Base-by-base conservation (phyloP, 2,797 vertebrate species). In the Nannoperca australis region DNA sequence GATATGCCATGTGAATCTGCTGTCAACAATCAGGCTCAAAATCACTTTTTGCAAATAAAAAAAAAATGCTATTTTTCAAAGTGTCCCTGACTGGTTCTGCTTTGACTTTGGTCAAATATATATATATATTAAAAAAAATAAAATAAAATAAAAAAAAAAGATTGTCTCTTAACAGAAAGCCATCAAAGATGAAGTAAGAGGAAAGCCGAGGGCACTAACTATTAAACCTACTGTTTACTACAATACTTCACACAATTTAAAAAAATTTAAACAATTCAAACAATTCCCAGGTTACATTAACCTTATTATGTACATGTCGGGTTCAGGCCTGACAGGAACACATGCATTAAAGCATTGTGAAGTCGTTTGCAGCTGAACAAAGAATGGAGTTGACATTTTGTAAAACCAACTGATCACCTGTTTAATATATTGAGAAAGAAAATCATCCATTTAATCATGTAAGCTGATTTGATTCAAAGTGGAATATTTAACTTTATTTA, bases 401-500 rank as follows among this genome's bases (percentile, higher is more conserved):
- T 42, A 32, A 42, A 60, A 42, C 14, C 6, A 12, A 24, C 6
- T 24, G n/a, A 45, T 51, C 36, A 9, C 18, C 45, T 27, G n/a
- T 67, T 17, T 38, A 2, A 36, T 34, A 49, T n/a, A 20, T 24
- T 27, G 14, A 30, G 12, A 51, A 13, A 49, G 11, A 54, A 45
- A 58, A 42, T 13, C 6, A 27, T 34, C 1, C 49, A 66, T 81
- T 56, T 27, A 82, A 84, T 73, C 7, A 45, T 78, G 66, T 9
- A 24, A 45, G 42, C 61, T 5, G 49, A 85, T 76, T 81, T 68
- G 50, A 78, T 90, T 68, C 58, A 80, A 81, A 63, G 34, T 64
- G 2, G 4, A 70, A 70, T 61, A 78, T 76, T 50, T 15, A 53
- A 68, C 22, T 59, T 3, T 10, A 24, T 62, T 45, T 3, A 3